Conservation (phyloP, 1,140 invertebrate genomes). For the Leptinotarsa texana region DNA sequence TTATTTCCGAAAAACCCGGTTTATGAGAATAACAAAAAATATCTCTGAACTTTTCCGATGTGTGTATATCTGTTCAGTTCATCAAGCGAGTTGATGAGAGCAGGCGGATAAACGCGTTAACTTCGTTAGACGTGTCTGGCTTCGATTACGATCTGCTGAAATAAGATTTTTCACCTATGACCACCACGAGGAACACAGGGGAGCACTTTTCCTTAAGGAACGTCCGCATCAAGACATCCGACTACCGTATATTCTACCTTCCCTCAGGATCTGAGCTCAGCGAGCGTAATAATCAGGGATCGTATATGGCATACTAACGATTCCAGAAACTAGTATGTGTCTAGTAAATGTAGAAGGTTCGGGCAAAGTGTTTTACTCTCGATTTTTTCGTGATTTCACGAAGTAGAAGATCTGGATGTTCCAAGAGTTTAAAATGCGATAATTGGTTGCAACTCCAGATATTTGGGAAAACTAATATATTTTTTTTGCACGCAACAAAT, state of each 20-base stretch:
- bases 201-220: conserved; percentile 27
- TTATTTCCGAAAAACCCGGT: too few relatives aligned
- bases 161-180: conserved; percentile 46
- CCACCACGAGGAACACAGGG: conserved; percentile 33
- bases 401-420: too few relatives aligned
- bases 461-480: too few relatives aligned
- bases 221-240: conserved; percentile 28
- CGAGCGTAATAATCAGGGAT: conserved; percentile 17
- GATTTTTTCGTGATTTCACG: too few relatives aligned
- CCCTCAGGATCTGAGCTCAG: conserved; percentile 41
- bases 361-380: too few relatives aligned
- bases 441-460: too few relatives aligned
- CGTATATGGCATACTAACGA: conserved; percentile 18
- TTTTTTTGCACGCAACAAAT: too few relatives aligned
- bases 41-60: too few relatives aligned
- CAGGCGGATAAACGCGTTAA: conserved; percentile 31
- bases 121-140: conserved; percentile 45
- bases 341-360: not conserved
- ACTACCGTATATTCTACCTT: conserved; percentile 17
- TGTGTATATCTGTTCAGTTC: conserved; percentile 9
- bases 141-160: conserved; percentile 42
- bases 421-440: too few relatives aligned
- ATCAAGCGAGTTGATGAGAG: conserved; percentile 32
- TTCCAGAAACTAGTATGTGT: not conserved
- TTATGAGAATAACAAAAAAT: too few relatives aligned